Base-by-base conservation (phyloP, 2,113 vertebrate species). In the Toxostoma redivivum region DNA sequence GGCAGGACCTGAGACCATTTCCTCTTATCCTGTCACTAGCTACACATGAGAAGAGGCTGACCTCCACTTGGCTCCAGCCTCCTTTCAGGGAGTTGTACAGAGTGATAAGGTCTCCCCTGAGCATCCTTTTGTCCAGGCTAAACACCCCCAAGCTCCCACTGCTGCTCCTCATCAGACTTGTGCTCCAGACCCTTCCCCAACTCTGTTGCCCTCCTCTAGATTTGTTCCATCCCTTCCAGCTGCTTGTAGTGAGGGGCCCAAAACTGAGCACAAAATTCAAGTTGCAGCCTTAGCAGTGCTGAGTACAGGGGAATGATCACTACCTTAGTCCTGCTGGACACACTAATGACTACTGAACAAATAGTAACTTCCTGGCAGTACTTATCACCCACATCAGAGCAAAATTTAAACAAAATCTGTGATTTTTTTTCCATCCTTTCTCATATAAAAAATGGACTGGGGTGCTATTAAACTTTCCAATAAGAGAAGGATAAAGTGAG, bases 41-140 rank as follows among this genome's bases (percentile, higher is more conserved):
- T 15, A 54, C 15, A 16, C 0, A 0, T 7, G 13, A 53, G 53
- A 74, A 38, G 78, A 38, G 45, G 1, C 10, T 0, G 0, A n/a
- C 2, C 14, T 11, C 23, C 20, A 18, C n/a, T 9, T 27, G 28
- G 24, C 54, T 47, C 2, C 28, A 48, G 25, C 21, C 57, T 35
- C 21, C 30, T 69, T 31, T 31, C 53, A 61, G n/a, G 30, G 8
- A 22, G 6, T 0, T 35, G n/a, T 31, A 54, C 54, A 25, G n/a
- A 31, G 4, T 0, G 8, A 23, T 3, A 19, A 54, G 24, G 4
- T 16, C 25, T 61, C 1, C 21, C 47, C 40, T 53, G 69, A 7
- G 16, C 5, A 11, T 15, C 19, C 24, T 74, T 76, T 67, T 15
- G n/a, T 40, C 30, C 78, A 53, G 16, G 1, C 6, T 40, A 11